A percentile compares a stretch with the other conserved stretches of the same genome.
These are phyloP conservation scores for Zaprionus obscuricornis DNA, from an alignment of 2,888 invertebrate species.

Conservation along the genomic window DNA sequence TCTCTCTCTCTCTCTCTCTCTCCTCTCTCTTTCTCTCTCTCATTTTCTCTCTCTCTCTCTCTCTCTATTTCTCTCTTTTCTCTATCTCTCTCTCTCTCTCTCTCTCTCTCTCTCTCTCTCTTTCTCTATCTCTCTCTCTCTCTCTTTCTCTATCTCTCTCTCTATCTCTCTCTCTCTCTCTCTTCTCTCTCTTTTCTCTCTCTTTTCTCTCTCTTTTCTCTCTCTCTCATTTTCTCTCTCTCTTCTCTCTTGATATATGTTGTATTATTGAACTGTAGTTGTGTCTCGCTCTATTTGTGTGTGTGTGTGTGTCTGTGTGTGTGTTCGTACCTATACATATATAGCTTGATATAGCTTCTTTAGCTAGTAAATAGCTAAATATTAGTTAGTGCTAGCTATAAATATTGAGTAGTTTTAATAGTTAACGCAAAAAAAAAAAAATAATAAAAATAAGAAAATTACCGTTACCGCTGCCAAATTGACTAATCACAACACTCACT, in stretches of 20 bases:
- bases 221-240: background rate
- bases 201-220: conserved; percentile 3
- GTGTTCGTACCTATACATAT: conserved; percentile 8
- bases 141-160: background rate
- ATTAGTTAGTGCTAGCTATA: too few species aligned
- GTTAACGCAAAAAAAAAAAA: too few species aligned
- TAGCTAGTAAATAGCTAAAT: too few species aligned
- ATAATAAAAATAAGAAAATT: too few species aligned
- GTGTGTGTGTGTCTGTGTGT: conserved; percentile 11
- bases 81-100: background rate
- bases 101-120: conserved; percentile 5
- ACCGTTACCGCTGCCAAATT: conserved; percentile 12
- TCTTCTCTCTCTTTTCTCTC: background rate
- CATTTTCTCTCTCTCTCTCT: background rate
- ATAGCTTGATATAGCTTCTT: too few species aligned
- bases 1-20: background rate
- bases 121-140: background rate
- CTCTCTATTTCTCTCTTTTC: background rate
- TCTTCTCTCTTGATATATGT: background rate
- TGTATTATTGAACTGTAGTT: too few species aligned
- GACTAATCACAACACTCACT: conserved; percentile 21
- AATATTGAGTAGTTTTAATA: background rate
- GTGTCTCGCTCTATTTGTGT: background rate
- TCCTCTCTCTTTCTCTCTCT: background rate
- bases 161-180: conserved; percentile 3